Evolutionary conservation across 2,113 vertebrate genomes (phyloP).

Genomic region (Ailuropoda melanoleuca): DNA sequence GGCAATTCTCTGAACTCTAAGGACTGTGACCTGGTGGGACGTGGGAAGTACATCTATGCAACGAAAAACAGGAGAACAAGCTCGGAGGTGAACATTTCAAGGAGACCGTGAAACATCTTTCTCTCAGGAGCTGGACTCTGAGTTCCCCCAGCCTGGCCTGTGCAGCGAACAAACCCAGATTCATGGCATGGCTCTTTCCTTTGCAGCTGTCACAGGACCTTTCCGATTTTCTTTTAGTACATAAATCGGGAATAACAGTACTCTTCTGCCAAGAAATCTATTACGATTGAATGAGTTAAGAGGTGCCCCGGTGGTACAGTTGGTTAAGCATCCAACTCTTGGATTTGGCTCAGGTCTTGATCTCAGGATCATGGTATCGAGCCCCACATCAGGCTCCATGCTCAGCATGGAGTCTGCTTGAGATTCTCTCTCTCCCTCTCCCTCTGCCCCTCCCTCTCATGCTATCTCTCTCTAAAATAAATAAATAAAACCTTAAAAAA

Average conservation of each 20-base stretch:
- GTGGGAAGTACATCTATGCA: neutral
- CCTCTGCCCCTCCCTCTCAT: neutral
- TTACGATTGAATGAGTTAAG: neutral
- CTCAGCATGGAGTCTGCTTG: neutral
- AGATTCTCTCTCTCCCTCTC: neutral
- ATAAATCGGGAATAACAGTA: neutral
- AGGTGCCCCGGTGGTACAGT: neutral
- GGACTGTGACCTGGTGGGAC: neutral
- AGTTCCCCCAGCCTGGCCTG: neutral
- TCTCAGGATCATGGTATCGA: neutral
- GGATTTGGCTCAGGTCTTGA: neutral
- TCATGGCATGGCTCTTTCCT: neutral
- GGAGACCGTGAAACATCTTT: neutral
- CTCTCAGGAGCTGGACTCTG: neutral
- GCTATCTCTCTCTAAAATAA: neutral
- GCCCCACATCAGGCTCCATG: neutral
- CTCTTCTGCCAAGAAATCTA: neutral
- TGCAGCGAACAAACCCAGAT: neutral
- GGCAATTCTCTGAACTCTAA: neutral
- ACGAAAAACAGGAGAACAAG: neutral
- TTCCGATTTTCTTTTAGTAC: conserved; percentile 30
- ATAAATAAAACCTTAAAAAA: neutral
- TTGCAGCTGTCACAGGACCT: neutral
- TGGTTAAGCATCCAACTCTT: neutral
- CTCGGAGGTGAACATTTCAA: neutral